Evolutionary conservation across 2,797 vertebrate species (phyloP).

Genomic region (Sebastes diaconus): DNA sequence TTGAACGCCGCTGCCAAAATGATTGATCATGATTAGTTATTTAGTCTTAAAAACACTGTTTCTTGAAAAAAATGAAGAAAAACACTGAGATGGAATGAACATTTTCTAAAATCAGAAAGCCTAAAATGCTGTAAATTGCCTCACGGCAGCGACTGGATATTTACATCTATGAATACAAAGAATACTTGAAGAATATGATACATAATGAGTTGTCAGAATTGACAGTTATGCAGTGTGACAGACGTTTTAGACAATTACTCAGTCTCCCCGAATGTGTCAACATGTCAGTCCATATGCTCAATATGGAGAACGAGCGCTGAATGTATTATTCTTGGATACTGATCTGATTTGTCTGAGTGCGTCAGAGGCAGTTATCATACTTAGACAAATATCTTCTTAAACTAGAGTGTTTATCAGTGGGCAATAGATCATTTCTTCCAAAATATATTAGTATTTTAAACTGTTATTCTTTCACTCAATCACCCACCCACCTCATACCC

Average conservation of each 20-base stretch:
- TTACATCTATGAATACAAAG: neutral
- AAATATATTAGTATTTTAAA: neutral
- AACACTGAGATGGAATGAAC: neutral
- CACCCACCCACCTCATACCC: no score
- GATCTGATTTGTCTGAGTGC: neutral
- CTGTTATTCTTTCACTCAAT: neutral
- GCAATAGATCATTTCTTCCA: neutral
- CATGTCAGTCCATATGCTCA: neutral
- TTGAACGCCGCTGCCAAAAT: neutral
- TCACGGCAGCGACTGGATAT: neutral
- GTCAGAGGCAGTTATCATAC: neutral
- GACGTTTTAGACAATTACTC: conserved; percentile 9
- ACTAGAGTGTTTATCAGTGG: neutral
- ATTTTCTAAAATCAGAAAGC: neutral
- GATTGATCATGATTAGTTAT: neutral
- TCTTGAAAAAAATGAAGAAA: neutral
- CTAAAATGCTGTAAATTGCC: neutral
- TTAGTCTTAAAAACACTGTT: neutral
- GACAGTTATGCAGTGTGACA: neutral
- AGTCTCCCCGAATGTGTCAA: neutral
- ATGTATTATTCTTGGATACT: neutral
- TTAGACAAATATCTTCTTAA: neutral
- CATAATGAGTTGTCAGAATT: neutral
- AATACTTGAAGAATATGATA: neutral
- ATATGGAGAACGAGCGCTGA: neutral